Evolutionary conservation across 2,113 vertebrate genomes (phyloP).

Genomic region (Calyptomena viridis): DNA sequence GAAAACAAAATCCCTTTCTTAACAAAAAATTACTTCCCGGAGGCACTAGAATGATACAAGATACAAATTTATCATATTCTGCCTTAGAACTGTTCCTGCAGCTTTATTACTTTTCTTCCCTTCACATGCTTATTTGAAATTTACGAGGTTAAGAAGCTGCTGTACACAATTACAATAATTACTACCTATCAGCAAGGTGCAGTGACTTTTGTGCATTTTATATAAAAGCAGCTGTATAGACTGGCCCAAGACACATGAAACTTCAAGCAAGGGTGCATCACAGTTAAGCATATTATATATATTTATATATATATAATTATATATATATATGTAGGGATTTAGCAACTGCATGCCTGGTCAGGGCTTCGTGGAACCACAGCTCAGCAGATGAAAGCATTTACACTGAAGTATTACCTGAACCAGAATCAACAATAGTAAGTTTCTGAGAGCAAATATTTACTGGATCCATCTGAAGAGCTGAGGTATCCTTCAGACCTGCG

Average conservation of each 20-base stretch:
- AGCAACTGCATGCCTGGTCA: not conserved
- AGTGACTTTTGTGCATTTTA: not conserved
- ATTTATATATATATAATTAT: no score
- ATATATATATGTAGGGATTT: not conserved
- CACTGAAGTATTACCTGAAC: not conserved
- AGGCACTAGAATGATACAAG: not conserved
- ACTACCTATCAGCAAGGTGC: not conserved
- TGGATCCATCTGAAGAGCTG: not conserved
- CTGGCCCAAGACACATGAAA: not conserved
- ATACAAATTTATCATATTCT: not conserved
- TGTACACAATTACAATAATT: not conserved
- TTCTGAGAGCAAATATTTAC: slow-evolving; percentile 3
- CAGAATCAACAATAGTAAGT: not conserved
- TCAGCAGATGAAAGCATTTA: not conserved
- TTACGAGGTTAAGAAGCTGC: not conserved
- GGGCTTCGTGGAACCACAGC: not conserved
- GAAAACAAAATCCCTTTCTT: not conserved
- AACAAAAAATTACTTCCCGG: not conserved
- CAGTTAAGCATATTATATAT: not conserved
- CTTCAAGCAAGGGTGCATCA: not conserved
- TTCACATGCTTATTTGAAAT: not conserved
- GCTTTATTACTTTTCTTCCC: not conserved
- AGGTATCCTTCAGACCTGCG: not conserved
- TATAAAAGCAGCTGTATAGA: not conserved
- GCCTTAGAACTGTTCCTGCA: not conserved